phyloP scores from a whole-genome alignment of 1,140 invertebrate genomes.

The Steinernema feltiae region DNA sequence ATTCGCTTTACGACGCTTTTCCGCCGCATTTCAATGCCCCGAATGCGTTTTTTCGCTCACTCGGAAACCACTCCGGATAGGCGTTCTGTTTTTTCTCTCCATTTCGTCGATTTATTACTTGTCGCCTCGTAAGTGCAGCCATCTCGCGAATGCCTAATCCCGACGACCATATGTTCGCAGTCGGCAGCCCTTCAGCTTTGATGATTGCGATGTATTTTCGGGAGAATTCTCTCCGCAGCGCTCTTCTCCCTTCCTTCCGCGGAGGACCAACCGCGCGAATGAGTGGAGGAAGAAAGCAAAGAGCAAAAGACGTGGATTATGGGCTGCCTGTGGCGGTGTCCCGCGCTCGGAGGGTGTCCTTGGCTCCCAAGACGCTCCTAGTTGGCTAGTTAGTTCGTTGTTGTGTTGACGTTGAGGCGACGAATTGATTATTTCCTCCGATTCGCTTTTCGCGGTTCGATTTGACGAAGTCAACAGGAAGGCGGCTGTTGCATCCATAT shows the following conservation, averaged over 20 bases:
- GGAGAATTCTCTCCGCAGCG: not conserved
- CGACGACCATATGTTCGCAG: not conserved
- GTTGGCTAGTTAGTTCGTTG: not conserved
- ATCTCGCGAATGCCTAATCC: not conserved
- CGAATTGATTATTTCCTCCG: slow-evolving; percentile 14
- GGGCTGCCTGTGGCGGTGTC: not conserved
- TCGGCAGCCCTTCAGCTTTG: not conserved
- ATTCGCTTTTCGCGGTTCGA: not conserved
- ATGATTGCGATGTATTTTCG: not conserved
- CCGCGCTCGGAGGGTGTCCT: not conserved
- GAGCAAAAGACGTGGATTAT: not conserved
- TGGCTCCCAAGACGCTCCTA: not conserved
- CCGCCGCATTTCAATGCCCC: too few relatives aligned
- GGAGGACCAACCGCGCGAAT: not conserved
- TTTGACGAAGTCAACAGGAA: not conserved
- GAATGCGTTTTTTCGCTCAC: too few relatives aligned
- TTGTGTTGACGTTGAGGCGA: not conserved
- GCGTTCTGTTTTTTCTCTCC: not conserved
- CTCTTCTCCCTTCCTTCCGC: not conserved
- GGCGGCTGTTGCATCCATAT: not conserved
- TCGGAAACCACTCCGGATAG: not conserved
- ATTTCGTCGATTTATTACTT: not conserved
- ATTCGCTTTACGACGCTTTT: too few relatives aligned
- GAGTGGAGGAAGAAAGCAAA: not conserved
- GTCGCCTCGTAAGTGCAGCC: slow-evolving; percentile 7